Conservation (phyloP, 2,113 vertebrate genomes). For the Passer domesticus region DNA sequence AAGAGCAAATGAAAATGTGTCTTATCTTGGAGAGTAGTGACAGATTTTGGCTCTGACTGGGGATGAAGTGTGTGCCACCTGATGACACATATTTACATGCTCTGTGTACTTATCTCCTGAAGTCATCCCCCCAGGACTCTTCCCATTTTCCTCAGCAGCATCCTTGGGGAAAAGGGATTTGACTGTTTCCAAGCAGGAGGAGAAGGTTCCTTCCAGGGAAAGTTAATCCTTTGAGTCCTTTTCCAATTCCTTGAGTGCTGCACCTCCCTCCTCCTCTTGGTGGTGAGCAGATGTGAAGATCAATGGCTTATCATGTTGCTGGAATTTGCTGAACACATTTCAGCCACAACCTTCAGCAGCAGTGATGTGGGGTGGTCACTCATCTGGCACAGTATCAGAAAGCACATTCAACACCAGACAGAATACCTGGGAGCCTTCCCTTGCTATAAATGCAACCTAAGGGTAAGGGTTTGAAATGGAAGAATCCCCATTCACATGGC, state of each 20-base stretch:
- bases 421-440: background rate
- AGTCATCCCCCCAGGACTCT: background rate
- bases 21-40: background rate
- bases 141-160: background rate
- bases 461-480: background rate
- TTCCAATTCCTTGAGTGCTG: background rate
- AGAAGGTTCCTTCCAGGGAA: background rate
- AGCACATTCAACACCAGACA: background rate
- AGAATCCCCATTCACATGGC: background rate
- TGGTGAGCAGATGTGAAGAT: background rate
- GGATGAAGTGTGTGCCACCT: background rate
- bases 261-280: background rate
- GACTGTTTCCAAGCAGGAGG: background rate
- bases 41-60: background rate
- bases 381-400: background rate
- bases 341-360: background rate
- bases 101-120: background rate
- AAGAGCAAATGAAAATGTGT: background rate
- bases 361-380: background rate
- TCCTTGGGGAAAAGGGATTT: background rate
- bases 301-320: background rate
- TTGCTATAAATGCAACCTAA: background rate
- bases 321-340: background rate
- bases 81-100: background rate
- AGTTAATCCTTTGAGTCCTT: background rate